Percentiles rank a stretch among this genome's conserved stretches.
phyloP scores from a whole-genome alignment of 2,113 vertebrate species.

The Benitochromis conjunctus region DNA sequence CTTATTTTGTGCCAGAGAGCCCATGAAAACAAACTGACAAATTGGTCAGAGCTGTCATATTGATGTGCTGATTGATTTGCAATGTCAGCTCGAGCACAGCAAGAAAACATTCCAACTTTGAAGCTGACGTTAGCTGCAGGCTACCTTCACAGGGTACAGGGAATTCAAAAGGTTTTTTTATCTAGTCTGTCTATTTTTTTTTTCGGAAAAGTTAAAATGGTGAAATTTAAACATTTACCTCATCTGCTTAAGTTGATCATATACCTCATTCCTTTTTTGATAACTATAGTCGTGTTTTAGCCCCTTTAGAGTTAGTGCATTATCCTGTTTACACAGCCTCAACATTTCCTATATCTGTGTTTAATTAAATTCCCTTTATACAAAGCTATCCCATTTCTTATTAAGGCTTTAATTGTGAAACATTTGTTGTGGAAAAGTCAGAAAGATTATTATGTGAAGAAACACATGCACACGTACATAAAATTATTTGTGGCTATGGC shows the following conservation, averaged over 20 bases:
- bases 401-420: neutral
- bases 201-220: neutral
- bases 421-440: neutral
- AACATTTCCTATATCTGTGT: neutral
- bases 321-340: neutral
- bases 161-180: neutral
- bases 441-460: neutral
- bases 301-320: neutral
- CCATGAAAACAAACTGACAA: neutral
- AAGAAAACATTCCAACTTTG: neutral
- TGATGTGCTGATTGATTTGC: neutral
- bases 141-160: neutral
- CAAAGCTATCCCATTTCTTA: neutral
- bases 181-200: neutral
- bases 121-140: neutral
- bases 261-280: neutral
- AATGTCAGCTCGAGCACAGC: neutral
- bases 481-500: neutral
- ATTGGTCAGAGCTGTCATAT: neutral
- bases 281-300: neutral
- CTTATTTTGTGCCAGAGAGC: neutral
- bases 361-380: neutral
- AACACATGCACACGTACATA: neutral
- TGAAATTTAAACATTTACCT: neutral
- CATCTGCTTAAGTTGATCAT: neutral